Base-by-base conservation (phyloP, 30 jellyfish, hydroid and myxozoan genomes). In the Catostylus mosaicus region DNA sequence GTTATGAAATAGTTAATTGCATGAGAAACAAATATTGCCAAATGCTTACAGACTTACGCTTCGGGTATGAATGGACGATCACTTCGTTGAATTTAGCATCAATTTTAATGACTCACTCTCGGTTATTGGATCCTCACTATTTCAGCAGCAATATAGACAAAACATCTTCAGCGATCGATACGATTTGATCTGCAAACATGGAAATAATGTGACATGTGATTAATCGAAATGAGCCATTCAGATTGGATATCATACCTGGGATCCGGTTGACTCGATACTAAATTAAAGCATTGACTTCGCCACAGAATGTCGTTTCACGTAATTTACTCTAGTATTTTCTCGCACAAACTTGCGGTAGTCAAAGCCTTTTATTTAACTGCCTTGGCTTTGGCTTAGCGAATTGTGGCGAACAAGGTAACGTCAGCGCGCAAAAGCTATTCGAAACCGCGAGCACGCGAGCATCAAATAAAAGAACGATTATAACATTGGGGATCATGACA, bases 21-120 rank as follows among this genome's bases (percentile, higher is more conserved):
- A n/a, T n/a, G n/a, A n/a, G n/a, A n/a, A n/a, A n/a, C n/a, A n/a
- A n/a, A n/a, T n/a, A n/a, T n/a, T n/a, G n/a, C n/a, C n/a, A n/a
- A n/a, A n/a, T n/a, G n/a, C n/a, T n/a, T n/a, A 59, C 38, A 59
- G 37, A 59, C 71, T 59, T 59, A 59, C 71, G 71, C 26, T 35
- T 27, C 63, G 23, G 14, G 23, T 48, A 4, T 48, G 63, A 27
- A 6, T 40, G 14, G 11, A 40, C 54, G 54, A 40, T 40, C 54
- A 5, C 54, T 14, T 40, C 7, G 54, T 5, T 40, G 11, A 40
- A 40, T 40, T 7, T 40, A 5, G 14, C 54, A 40, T 40, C 54
- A n/a, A n/a, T n/a, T n/a, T n/a, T n/a, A n/a, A n/a, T n/a, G 54
- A 40, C 54, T 40, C 54, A 40, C 14, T 5, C 54, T 5, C 54